A percentile compares a stretch with the other conserved stretches of the same genome.
Conservation (phyloP, 1,140 invertebrate genomes). For the Apis mellifera region DNA sequence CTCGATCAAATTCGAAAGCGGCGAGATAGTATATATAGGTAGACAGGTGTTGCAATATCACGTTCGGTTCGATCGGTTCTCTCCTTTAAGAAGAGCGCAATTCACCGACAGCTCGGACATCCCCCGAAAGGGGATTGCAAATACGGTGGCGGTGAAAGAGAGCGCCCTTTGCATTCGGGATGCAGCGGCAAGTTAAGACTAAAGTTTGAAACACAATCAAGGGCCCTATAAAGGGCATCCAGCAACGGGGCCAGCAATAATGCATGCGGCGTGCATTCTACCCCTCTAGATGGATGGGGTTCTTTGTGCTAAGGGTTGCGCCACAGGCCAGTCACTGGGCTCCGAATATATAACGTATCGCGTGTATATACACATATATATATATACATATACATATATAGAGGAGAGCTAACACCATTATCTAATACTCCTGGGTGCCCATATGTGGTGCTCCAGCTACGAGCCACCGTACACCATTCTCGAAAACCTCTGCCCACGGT, state of each 20-base stretch:
- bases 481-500: conserved; percentile 65
- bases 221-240: conserved; percentile 52
- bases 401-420: conserved; percentile 79
- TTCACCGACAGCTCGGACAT: conserved; percentile 27
- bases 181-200: conserved; percentile 56
- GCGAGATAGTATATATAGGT: conserved; percentile 20
- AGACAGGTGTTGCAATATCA: conserved; percentile 38
- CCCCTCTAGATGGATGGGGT: conserved; percentile 67
- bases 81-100: conserved; percentile 43
- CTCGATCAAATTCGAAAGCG: conserved; percentile 39
- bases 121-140: conserved; percentile 42
- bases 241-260: conserved; percentile 69
- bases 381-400: conserved; percentile 26
- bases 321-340: conserved; percentile 56
- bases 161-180: conserved; percentile 47
- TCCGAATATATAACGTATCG: conserved; percentile 8
- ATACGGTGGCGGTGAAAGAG: conserved; percentile 41
- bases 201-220: conserved; percentile 71
- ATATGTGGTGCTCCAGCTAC: conserved; percentile 78
- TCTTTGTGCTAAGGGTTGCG: conserved; percentile 73
- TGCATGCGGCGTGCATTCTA: conserved; percentile 60
- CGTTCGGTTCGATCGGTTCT: neutral
- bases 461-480: conserved; percentile 75
- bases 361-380: conserved; percentile 20
- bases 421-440: conserved; percentile 78